Conservation (phyloP, 2,888 invertebrate species). For the Gnatocerus cornutus region DNA sequence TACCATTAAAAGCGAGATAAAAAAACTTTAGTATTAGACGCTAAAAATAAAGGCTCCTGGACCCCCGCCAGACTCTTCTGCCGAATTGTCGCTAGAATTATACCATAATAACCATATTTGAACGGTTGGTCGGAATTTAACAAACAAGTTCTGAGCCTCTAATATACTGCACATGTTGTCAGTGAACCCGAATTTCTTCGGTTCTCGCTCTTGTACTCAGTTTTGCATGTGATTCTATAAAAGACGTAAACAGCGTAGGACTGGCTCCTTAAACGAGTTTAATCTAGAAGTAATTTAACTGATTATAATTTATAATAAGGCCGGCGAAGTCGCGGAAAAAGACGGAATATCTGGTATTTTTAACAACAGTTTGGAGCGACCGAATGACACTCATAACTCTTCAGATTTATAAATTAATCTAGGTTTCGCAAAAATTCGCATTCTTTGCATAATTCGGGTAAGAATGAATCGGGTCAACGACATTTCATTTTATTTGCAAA, state of each 20-base stretch:
- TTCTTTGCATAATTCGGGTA: slow-evolving; percentile 9
- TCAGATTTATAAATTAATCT: slow-evolving; percentile 1
- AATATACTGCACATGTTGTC: slow-evolving; percentile 57
- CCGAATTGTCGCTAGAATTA: slow-evolving; percentile 56
- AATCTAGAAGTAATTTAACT: slow-evolving; percentile 41
- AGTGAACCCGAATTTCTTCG: slow-evolving; percentile 43
- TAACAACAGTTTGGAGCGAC: neutral
- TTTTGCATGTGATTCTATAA: slow-evolving; percentile 39
- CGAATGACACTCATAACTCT: slow-evolving; percentile 8
- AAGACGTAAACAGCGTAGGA: slow-evolving; percentile 43
- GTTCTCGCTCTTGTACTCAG: slow-evolving; percentile 25
- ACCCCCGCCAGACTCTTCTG: slow-evolving; percentile 38
- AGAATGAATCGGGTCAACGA: slow-evolving; percentile 5
- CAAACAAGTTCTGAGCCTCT: slow-evolving; percentile 57
- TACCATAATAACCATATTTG: slow-evolving; percentile 53
- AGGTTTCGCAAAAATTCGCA: neutral
- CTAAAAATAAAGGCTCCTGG: slow-evolving; percentile 37
- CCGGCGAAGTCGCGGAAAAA: slow-evolving; percentile 14
- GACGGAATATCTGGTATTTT: slow-evolving; percentile 12
- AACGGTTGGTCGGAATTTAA: slow-evolving; percentile 57
- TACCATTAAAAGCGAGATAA: slow-evolving; percentile 27
- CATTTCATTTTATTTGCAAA: slow-evolving; percentile 3
- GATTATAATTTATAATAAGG: slow-evolving; percentile 41
- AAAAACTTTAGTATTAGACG: slow-evolving; percentile 18
- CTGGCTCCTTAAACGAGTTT: slow-evolving; percentile 41